Evolutionary conservation across 1,140 invertebrate genomes (phyloP), one percentile per base, ranked within the genome.

Genomic region (Camponotus pennsylvanicus): DNA sequence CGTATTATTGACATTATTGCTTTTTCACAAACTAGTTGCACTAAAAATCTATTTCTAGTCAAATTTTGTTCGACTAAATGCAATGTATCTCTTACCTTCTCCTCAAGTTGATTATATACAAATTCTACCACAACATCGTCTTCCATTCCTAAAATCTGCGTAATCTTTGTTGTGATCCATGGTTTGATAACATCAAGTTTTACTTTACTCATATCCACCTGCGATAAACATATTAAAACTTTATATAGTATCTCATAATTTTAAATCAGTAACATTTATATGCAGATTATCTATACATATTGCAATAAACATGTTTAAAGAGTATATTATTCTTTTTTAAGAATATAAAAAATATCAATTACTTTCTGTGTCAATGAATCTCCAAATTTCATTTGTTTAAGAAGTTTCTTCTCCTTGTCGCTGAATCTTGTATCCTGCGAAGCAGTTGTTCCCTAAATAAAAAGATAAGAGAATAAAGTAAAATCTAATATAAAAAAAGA

Each of bases 111-210:
- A 95, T 99, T 99, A 96, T 99, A 99, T 85, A 99, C 98, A 97
- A 99, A 99, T 95, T 99, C 99, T 85, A 99, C 98, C 66, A 99
- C 97, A 18, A 99, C 99, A 95, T 99, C 99, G 95, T 99, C 99
- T 95, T 99, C 99, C 94, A 99, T 98, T 91, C 97, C 98, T 40
- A 99, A 96, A 57, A 99, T 97, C 93, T 99, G 98, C 0, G 98
- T 99, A 49, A 99, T 97, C 95, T 98, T 98, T 92, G 98, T 97
- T 37, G 98, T 98, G 91, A 99, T 99, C 99, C 99, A 99, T 87
- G 99, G 99, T 94, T 99, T 99, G 86, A 99, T 97, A 11, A 99
- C 98, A 93, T 99, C 99, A 88, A 99, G 95, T 95, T 99, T 99
- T 42, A 99, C 98, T 96, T 99, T 99, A 57, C 97, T 97, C 98